phyloP scores from a whole-genome alignment of 2,888 invertebrate species.

The Zygothrica quintamaculata region DNA sequence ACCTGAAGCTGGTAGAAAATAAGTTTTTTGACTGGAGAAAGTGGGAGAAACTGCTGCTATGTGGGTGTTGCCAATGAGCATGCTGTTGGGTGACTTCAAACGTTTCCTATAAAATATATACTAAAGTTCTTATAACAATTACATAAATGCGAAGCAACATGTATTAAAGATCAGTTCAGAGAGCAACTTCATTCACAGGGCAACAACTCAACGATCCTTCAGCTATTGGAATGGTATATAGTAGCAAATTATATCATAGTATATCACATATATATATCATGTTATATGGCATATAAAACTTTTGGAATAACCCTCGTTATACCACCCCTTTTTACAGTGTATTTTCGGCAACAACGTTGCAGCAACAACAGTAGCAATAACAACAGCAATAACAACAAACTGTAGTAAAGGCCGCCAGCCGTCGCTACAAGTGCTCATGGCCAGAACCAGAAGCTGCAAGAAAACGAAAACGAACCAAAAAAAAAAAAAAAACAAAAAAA shows the following conservation, averaged over 20 bases:
- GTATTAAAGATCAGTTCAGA: no score
- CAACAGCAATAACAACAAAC: slow-evolving; percentile 26
- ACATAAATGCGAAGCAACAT: no score
- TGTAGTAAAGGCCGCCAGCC: slow-evolving; percentile 55
- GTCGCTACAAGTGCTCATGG: slow-evolving; percentile 63
- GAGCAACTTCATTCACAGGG: no score
- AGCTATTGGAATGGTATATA: no score
- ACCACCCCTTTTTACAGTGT: slow-evolving; percentile 47
- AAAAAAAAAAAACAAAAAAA: slow-evolving; percentile 36
- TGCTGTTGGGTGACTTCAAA: slow-evolving; percentile 34
- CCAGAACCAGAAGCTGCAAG: slow-evolving; percentile 57
- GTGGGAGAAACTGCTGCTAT: slow-evolving; percentile 8
- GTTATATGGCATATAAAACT: not conserved
- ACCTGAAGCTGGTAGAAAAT: slow-evolving; percentile 66
- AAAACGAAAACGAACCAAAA: slow-evolving; percentile 33
- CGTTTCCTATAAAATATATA: slow-evolving; percentile 22
- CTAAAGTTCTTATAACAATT: no score
- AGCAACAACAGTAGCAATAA: slow-evolving; percentile 37
- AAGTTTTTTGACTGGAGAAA: slow-evolving; percentile 19
- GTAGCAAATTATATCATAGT: no score
- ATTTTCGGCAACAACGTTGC: slow-evolving; percentile 50
- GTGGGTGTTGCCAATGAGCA: slow-evolving; percentile 34
- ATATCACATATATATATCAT: no score
- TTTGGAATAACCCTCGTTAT: slow-evolving; percentile 35
- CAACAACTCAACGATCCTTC: no score